Evolutionary conservation across 2,113 vertebrate species (phyloP), one percentile per base, ranked within the genome.

Genomic region (Neofelis nebulosa): DNA sequence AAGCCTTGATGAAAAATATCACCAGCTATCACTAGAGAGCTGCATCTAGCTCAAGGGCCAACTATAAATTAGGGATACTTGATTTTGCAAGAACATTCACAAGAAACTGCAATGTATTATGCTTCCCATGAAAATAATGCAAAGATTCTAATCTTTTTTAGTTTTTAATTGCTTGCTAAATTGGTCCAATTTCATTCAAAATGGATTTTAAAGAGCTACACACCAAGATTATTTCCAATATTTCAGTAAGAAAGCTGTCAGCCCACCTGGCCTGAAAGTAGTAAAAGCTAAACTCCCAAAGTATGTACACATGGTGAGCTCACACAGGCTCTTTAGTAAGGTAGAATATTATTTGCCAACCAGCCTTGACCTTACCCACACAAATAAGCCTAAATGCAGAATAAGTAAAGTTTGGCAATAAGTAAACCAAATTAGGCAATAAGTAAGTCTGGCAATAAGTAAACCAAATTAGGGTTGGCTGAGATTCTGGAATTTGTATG

Each of bases 151-250:
- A 94, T 94, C 78, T 38, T 38, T 38, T 38, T 38, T 38, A 63
- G 69, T 74, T 95, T 95, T 97, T 89, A 94, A 89, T 71, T 89
- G 33, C 83, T 79, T 95, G 69, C 2, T 91, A 93, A 89, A 97
- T 80, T 80, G 52, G n/a, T 68, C 45, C 23, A 38, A 6, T 96
- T 93, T 90, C 69, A 82, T 52, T 87, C 88, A 90, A 79, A 94
- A 92, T 84, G 27, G 55, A 13, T 55, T 94, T 83, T 79, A 79
- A 89, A 92, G 55, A 68, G 63, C 74, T 83, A 25, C 15, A 27
- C 31, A 83, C 52, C 41, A 76, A 83, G 55, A 94, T 73, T 33
- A 76, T 36, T 31, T 66, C 68, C 84, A 80, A 23, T 80, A 94
- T 89, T 89, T 90, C 83, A 36, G 13, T 25, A 63, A 82, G 31